Percentiles rank a stretch among this genome's conserved stretches.
Evolutionary conservation across 1,140 invertebrate genomes (phyloP).

Genomic region (Archegozetes longisetosus): DNA sequence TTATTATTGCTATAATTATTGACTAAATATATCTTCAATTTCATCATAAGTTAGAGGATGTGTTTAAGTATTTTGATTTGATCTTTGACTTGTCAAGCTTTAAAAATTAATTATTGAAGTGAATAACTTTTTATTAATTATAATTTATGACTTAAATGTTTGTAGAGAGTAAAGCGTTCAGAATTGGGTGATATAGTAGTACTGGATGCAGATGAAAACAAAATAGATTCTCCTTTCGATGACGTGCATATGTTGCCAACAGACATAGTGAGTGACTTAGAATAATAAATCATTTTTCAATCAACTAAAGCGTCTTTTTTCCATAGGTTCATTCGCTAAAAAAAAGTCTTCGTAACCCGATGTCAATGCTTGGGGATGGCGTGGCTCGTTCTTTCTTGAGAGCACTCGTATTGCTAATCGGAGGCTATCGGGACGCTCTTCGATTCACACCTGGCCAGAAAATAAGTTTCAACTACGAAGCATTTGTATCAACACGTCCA

Average conservation of each 20-base stretch:
- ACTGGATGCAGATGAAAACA: constrained; percentile 73
- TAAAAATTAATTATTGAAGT: too few relatives aligned
- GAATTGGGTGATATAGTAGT: constrained; percentile 81
- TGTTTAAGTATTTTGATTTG: too few relatives aligned
- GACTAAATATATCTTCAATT: too few relatives aligned
- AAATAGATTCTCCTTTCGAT: constrained; percentile 64
- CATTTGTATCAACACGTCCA: constrained; percentile 64
- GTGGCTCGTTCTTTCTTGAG: constrained; percentile 76
- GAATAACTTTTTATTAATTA: too few relatives aligned
- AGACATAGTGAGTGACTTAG: constrained; percentile 36
- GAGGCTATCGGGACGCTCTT: constrained; percentile 79
- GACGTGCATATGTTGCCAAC: constrained; percentile 66
- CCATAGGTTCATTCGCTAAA: constrained; percentile 29
- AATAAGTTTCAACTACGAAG: constrained; percentile 68
- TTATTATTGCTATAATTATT: too few relatives aligned
- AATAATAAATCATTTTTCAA: not conserved
- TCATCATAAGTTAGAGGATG: too few relatives aligned
- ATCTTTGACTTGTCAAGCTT: too few relatives aligned
- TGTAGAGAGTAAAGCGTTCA: constrained; percentile 43
- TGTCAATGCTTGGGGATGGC: constrained; percentile 60
- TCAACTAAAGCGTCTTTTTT: constrained; percentile 32
- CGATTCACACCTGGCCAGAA: constrained; percentile 24
- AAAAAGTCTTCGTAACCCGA: constrained; percentile 35
- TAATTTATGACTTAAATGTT: too few relatives aligned
- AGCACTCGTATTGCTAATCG: constrained; percentile 67